A percentile compares a stretch with the other conserved stretches of the same genome.
Evolutionary conservation across 2,888 invertebrate genomes (phyloP).

Genomic region (Pomacea canaliculata): DNA sequence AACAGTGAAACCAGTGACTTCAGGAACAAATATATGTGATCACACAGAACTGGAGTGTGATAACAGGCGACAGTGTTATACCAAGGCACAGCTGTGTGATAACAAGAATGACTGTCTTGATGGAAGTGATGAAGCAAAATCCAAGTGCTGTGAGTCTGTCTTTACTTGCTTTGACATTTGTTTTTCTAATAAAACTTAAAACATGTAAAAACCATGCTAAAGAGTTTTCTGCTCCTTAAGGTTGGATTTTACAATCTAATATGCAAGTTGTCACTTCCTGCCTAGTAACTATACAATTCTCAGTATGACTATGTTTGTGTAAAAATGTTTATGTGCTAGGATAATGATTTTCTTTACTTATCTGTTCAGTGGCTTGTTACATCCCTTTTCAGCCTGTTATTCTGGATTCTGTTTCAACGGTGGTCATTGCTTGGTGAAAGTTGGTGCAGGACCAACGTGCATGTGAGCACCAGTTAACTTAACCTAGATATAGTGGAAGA

Average conservation of each 20-base stretch:
- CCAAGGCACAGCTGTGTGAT: constrained; percentile 38
- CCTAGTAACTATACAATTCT: too few species aligned
- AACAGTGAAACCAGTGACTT: constrained; percentile 28
- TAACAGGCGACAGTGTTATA: constrained; percentile 34
- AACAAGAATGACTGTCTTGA: constrained; percentile 34
- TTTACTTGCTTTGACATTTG: too few species aligned
- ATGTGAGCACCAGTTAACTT: constrained; percentile 32
- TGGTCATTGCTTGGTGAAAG: constrained; percentile 39
- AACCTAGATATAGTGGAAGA: too few species aligned
- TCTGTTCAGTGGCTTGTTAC: background rate
- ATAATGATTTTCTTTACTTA: too few species aligned
- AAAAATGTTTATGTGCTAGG: too few species aligned
- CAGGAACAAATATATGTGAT: constrained; percentile 24
- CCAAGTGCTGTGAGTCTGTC: constrained; percentile 9
- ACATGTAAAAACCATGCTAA: too few species aligned
- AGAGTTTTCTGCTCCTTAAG: too few species aligned
- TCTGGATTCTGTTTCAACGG: constrained; percentile 49
- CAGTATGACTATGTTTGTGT: too few species aligned
- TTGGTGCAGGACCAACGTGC: constrained; percentile 36
- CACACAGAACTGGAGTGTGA: too few species aligned
- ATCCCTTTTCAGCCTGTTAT: constrained; percentile 31
- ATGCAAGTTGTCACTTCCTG: too few species aligned
- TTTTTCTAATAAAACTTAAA: too few species aligned
- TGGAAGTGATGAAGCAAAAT: constrained; percentile 33
- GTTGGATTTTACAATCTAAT: too few species aligned